Base-by-base conservation (phyloP, 2,797 vertebrate genomes). In the Salarias fasciatus region DNA sequence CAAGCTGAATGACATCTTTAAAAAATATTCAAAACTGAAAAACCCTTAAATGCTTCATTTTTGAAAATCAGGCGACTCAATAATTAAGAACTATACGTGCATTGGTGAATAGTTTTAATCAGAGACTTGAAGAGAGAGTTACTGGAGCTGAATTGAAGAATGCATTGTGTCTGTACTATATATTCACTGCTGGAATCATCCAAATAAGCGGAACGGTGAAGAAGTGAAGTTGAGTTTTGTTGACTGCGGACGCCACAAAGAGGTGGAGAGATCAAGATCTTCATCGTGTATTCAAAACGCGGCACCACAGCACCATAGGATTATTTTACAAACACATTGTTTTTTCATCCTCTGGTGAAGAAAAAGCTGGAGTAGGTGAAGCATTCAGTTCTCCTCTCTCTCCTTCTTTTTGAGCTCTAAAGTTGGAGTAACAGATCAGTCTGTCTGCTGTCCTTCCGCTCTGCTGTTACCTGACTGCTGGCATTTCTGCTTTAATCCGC, bases 381-480 rank as follows among this genome's bases (percentile, higher is more conserved):
- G n/a, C n/a, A 11, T 52, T 14, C 29, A 40, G 18, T 53, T 12
- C 6, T 41, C 44, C 63, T 28, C 37, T 28, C 37, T 72, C 69
- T 69, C 55, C 48, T 63, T 55, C 63, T 30, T 63, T 64, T 54
- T 61, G 56, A 71, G 45, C 29, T 53, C 58, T 82, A 4, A 56
- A 13, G 31, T 36, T 9, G 47, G 65, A 29, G 41, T 0, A 2
- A 50, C 3, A n/a, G 37, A 28, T 47, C 40, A 51, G 45, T 44
- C 28, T 46, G 45, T 35, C 71, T 44, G 30, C 57, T 56, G 43
- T 43, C 52, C 57, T 46, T 53, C 10, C 6, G 8, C 58, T 70
- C 57, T 50, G 41, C 64, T 59, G 46, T 82, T 84, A 88, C 80
- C 79, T 86, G 75, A 8, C 57, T 70, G 75, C 33, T 37, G 41